Conservation (phyloP, 2,113 vertebrate genomes). For the Tragulus kanchil region DNA sequence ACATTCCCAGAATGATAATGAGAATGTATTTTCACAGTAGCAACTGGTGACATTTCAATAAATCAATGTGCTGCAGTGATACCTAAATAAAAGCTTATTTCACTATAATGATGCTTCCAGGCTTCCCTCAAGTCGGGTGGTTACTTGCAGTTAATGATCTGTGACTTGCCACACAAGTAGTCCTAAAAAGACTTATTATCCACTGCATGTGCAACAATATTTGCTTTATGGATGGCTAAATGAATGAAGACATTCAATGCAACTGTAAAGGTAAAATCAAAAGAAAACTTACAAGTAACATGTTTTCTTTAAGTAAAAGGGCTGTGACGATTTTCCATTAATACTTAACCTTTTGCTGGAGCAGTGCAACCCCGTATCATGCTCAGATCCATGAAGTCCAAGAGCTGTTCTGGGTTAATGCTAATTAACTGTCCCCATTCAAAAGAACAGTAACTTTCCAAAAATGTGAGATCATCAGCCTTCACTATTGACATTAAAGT, state of each 20-base stretch:
- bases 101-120: conserved; percentile 97
- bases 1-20: conserved; percentile 87
- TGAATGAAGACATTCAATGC: conserved; percentile 99
- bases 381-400: conserved; percentile 87
- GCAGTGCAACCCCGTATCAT: conserved; percentile 89
- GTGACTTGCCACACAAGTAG: conserved; percentile 99
- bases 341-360: conserved; percentile 94
- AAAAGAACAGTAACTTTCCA: conserved; percentile 79
- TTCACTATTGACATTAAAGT: conserved; percentile 73
- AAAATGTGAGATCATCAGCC: conserved; percentile 78
- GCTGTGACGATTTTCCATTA: conserved; percentile 93
- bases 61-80: conserved; percentile 94
- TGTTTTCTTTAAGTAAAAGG: conserved; percentile 92
- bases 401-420: conserved; percentile 88
- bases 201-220: conserved; percentile 99
- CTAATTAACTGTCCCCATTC: conserved; percentile 87
- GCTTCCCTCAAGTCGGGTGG: conserved; percentile 96
- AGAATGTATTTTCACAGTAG: conserved; percentile 88
- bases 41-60: conserved; percentile 93
- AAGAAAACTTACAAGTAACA: conserved; percentile 93
- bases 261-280: conserved; percentile 95
- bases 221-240: conserved; percentile 99
- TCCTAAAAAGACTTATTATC: conserved; percentile 98
- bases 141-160: conserved; percentile 97
- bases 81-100: conserved; percentile 94